These are phyloP conservation scores for Drosophila orena DNA, from an alignment of 1,140 invertebrate species.

Conservation along the genomic window DNA sequence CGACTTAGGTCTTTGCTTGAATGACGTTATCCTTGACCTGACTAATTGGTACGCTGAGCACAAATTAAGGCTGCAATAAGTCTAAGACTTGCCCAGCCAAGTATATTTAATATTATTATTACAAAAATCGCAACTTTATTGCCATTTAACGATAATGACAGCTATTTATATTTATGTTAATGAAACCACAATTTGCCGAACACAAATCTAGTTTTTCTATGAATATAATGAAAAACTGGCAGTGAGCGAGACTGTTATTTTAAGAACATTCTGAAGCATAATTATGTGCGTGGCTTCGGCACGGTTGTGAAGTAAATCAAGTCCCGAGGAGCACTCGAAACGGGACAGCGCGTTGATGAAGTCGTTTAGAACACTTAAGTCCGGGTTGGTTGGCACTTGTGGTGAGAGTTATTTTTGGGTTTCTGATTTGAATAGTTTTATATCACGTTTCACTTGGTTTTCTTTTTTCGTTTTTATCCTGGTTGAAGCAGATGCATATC, in stretches of 20 bases:
- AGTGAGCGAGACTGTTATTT: constrained; percentile 23
- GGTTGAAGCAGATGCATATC: neutral
- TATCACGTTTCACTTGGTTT: constrained; percentile 22
- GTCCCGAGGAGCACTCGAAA: constrained; percentile 52
- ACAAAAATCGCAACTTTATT: neutral
- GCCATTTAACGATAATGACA: neutral
- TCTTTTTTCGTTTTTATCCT: constrained; percentile 26
- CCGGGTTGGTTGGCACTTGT: constrained; percentile 33
- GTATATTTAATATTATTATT: too few relatives aligned
- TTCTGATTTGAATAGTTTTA: constrained; percentile 5
- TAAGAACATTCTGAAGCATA: constrained; percentile 26
- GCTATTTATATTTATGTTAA: neutral
- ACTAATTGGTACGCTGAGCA: too few relatives aligned
- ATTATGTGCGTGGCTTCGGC: constrained; percentile 32
- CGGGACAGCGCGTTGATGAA: constrained; percentile 47
- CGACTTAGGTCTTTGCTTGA: neutral
- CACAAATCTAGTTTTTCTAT: neutral
- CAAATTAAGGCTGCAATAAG: too few relatives aligned
- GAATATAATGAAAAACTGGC: neutral
- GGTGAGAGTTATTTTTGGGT: constrained; percentile 18
- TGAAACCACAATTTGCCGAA: neutral
- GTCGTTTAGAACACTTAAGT: constrained; percentile 40
- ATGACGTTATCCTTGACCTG: neutral
- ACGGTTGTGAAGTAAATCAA: constrained; percentile 33
- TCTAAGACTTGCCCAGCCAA: too few relatives aligned